Evolutionary conservation across 1,140 invertebrate species (phyloP).

Genomic region (Calliphora vicina): DNA sequence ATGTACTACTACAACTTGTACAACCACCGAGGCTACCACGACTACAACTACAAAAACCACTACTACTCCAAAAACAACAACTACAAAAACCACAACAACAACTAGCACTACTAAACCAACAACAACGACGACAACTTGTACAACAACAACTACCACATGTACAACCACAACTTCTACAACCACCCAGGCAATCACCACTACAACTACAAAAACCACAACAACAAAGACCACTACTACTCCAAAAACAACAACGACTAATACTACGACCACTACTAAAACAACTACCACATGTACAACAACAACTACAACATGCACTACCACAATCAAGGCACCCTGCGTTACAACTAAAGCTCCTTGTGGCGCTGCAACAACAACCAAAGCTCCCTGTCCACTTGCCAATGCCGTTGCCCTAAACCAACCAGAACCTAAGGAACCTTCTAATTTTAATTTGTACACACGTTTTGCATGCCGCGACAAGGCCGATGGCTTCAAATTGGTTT

Average conservation of each 20-base stretch:
- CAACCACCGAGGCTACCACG: not conserved
- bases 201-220: not conserved
- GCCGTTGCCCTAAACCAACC: not conserved
- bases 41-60: not conserved
- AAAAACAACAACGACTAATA: not conserved
- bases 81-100: not conserved
- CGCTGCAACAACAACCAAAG: not conserved
- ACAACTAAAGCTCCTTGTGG: not conserved
- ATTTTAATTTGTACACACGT: conserved; percentile 1
- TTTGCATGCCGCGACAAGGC: conserved; percentile 51
- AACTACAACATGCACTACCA: not conserved
- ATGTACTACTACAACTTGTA: not conserved
- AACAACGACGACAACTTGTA: not conserved
- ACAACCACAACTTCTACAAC: not conserved
- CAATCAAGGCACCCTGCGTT: too few species aligned
- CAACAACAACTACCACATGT: not conserved
- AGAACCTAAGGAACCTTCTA: not conserved
- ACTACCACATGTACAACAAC: not conserved
- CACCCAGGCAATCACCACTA: not conserved
- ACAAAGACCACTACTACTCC: not conserved
- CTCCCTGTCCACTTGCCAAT: not conserved
- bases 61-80: conserved; percentile 34
- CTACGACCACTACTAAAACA: too few species aligned
- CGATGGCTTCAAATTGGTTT: conserved; percentile 56
- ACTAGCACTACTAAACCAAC: not conserved